Conservation (phyloP, 2,888 invertebrate species). For the Phyllotreta striolata region DNA sequence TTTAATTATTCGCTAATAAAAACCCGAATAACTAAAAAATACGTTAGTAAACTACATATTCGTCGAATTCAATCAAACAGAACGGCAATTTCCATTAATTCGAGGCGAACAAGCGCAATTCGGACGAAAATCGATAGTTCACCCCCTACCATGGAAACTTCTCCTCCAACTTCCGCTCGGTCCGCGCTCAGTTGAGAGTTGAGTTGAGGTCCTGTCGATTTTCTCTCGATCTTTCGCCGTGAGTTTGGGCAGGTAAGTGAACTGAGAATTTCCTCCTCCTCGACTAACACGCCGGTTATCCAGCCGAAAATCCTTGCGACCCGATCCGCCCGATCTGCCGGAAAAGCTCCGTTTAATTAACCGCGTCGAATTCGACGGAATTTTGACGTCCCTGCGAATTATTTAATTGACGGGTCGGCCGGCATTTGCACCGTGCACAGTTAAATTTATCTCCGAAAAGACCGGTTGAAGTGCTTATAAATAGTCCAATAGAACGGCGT, state of each 20-base stretch:
- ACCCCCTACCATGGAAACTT: constrained; percentile 49
- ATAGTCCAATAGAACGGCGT: not conserved
- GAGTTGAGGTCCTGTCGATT: constrained; percentile 50
- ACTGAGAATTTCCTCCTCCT: constrained; percentile 34
- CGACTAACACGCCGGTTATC: constrained; percentile 7
- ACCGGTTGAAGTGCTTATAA: not conserved
- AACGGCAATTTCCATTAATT: not conserved
- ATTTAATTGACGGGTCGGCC: constrained; percentile 26
- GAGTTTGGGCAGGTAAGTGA: constrained; percentile 49
- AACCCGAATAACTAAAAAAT: not conserved
- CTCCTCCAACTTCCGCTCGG: constrained; percentile 56
- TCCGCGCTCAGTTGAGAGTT: constrained; percentile 45
- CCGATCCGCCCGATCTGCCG: not conserved
- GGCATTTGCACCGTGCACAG: constrained; percentile 18
- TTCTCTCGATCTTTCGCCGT: constrained; percentile 54
- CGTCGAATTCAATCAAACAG: not conserved
- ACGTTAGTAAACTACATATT: not conserved
- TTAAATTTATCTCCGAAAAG: constrained; percentile 4
- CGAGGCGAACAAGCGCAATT: constrained; percentile 6
- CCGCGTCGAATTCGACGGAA: constrained; percentile 5
- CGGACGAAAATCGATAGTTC: constrained; percentile 50
- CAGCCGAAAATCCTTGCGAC: too few species aligned
- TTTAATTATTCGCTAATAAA: not conserved
- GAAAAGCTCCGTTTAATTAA: constrained; percentile 6
- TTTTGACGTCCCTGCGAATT: constrained; percentile 18